Percentiles rank a stretch among this genome's conserved stretches.
These are phyloP conservation scores for Lethenteron reissneri DNA, from an alignment of 2,113 vertebrate species.

Conservation along the genomic window DNA sequence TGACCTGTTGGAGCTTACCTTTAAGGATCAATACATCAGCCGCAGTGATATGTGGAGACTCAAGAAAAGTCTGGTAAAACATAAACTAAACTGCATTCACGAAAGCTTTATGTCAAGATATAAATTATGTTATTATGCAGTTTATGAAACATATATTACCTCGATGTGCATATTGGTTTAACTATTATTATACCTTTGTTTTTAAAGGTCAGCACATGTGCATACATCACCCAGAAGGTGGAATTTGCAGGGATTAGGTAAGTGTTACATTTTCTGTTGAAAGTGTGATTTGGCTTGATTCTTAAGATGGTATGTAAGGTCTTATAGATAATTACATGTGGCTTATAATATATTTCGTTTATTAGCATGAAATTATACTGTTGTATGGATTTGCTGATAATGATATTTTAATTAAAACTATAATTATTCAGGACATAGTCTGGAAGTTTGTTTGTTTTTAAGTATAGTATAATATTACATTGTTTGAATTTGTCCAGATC, in stretches of 20 bases:
- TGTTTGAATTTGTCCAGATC: not conserved
- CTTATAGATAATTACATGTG: too few species aligned
- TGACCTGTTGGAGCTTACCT: slow-evolving; percentile 84
- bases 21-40: slow-evolving; percentile 95
- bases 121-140: not conserved
- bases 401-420: too few species aligned
- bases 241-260: slow-evolving; percentile 94
- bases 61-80: slow-evolving; percentile 76
- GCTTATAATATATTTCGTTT: too few species aligned
- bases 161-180: not conserved
- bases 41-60: slow-evolving; percentile 96
- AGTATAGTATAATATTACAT: slow-evolving; percentile 1
- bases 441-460: not conserved
- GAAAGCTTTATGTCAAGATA: not conserved
- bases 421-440: too few species aligned
- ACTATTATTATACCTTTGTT: not conserved
- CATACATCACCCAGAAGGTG: slow-evolving; percentile 88
- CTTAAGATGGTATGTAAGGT: too few species aligned
- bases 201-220: slow-evolving; percentile 68
- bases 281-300: too few species aligned
- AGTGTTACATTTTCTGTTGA: slow-evolving; percentile 7
- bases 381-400: too few species aligned
- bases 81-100: not conserved
- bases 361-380: too few species aligned
- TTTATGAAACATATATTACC: not conserved